A percentile compares a stretch with the other conserved stretches of the same genome.
Conservation (phyloP, 2,113 vertebrate species). For the Herpailurus yagouaroundi region DNA sequence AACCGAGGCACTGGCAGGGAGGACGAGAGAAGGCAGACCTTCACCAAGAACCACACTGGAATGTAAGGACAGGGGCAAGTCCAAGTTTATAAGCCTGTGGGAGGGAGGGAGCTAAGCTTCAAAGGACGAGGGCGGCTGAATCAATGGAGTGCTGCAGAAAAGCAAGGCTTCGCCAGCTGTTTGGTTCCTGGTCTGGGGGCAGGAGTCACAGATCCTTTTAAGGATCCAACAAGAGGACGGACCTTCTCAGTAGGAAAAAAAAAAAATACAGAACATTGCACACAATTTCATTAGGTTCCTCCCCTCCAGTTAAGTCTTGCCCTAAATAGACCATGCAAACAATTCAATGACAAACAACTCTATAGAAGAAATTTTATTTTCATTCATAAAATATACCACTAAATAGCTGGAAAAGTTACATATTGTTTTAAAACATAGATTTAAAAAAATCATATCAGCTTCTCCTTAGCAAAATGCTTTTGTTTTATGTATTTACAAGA, state of each 20-base stretch:
- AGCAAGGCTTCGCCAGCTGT: neutral
- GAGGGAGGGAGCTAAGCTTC: neutral
- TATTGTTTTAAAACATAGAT: conserved; percentile 79
- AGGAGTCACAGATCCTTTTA: neutral
- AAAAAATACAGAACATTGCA: neutral
- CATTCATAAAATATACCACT: conserved; percentile 81
- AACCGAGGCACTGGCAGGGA: neutral
- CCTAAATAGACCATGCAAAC: neutral
- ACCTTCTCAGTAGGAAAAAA: neutral
- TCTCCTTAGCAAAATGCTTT: conserved; percentile 76
- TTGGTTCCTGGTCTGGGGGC: neutral
- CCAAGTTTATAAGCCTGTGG: neutral
- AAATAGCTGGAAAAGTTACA: conserved; percentile 80
- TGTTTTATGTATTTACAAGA: conserved; percentile 75
- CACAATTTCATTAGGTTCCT: neutral
- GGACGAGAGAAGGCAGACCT: no score
- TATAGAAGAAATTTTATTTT: conserved; percentile 80
- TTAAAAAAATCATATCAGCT: conserved; percentile 77
- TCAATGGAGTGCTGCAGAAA: no score
- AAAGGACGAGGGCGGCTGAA: neutral
- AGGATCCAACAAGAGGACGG: neutral
- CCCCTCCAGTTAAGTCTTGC: neutral
- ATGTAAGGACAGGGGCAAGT: neutral
- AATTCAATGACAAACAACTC: conserved; percentile 18
- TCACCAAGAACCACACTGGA: neutral